Evolutionary conservation across 2,888 invertebrate species (phyloP).

Genomic region (Deroplatys truncata): DNA sequence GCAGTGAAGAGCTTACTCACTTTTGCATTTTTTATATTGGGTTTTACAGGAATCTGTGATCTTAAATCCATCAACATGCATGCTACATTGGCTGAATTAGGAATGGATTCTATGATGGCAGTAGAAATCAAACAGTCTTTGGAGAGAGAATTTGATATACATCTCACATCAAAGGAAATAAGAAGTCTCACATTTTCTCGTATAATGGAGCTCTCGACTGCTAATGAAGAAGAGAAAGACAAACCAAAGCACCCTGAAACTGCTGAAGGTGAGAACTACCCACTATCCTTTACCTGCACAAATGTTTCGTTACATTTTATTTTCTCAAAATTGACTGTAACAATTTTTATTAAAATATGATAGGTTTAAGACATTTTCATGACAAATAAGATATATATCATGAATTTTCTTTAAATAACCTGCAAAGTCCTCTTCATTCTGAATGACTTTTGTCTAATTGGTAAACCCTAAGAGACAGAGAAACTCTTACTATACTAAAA

Average conservation of each 20-base stretch:
- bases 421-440: too few relatives aligned
- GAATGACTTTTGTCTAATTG: too few relatives aligned
- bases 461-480: too few relatives aligned
- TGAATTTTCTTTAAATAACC: too few relatives aligned
- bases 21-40: constrained; percentile 36
- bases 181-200: constrained; percentile 69
- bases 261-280: not conserved
- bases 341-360: too few relatives aligned
- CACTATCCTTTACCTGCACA: too few relatives aligned
- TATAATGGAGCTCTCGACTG: not conserved
- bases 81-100: constrained; percentile 74
- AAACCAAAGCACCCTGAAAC: not conserved
- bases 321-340: too few relatives aligned
- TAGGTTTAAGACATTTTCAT: too few relatives aligned
- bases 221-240: not conserved
- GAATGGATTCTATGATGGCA: constrained; percentile 96
- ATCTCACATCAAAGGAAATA: constrained; percentile 81
- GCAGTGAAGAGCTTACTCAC: too few relatives aligned
- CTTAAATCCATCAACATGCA: constrained; percentile 60
- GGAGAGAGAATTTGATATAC: constrained; percentile 84
- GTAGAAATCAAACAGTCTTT: constrained; percentile 92
- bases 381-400: too few relatives aligned
- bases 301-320: too few relatives aligned
- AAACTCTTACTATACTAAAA: too few relatives aligned
- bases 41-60: constrained; percentile 55